Percentiles rank a stretch among this genome's conserved stretches.
phyloP scores from a whole-genome alignment of 2,113 vertebrate genomes.

The Lipotes vexillifer region DNA sequence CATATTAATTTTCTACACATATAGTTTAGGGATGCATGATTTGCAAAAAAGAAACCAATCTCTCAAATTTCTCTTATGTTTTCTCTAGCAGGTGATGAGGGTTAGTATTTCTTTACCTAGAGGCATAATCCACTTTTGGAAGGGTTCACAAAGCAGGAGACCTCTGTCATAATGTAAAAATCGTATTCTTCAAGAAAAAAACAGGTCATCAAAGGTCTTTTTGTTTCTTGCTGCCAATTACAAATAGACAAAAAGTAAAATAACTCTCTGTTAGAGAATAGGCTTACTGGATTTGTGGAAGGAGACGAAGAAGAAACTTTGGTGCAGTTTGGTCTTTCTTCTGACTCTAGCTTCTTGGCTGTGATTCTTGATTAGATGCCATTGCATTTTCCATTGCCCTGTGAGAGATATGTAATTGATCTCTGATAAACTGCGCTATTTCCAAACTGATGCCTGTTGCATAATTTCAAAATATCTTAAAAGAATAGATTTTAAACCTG shows the following conservation, averaged over 20 bases:
- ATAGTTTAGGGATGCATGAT: background rate
- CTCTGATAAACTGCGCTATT: constrained; percentile 1
- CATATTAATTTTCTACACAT: constrained; percentile 21
- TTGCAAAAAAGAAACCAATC: background rate
- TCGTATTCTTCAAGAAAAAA: background rate
- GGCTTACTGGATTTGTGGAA: background rate
- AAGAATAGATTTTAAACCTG: background rate
- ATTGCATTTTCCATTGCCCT: background rate
- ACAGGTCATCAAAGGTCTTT: background rate
- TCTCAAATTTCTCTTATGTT: background rate
- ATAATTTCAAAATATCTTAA: background rate
- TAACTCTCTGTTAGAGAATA: background rate
- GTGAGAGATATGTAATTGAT: background rate
- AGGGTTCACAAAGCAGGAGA: background rate
- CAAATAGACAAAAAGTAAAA: constrained; percentile 24
- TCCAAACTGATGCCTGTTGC: background rate
- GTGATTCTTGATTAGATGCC: background rate
- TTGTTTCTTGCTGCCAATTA: background rate
- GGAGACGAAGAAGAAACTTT: background rate
- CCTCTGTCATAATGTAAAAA: background rate
- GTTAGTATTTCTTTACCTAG: background rate
- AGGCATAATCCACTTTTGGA: background rate
- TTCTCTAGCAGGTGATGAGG: background rate
- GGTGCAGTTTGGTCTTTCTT: background rate
- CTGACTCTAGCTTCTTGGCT: background rate